Conservation (phyloP, 2,888 invertebrate genomes). For the Folsomia candida region DNA sequence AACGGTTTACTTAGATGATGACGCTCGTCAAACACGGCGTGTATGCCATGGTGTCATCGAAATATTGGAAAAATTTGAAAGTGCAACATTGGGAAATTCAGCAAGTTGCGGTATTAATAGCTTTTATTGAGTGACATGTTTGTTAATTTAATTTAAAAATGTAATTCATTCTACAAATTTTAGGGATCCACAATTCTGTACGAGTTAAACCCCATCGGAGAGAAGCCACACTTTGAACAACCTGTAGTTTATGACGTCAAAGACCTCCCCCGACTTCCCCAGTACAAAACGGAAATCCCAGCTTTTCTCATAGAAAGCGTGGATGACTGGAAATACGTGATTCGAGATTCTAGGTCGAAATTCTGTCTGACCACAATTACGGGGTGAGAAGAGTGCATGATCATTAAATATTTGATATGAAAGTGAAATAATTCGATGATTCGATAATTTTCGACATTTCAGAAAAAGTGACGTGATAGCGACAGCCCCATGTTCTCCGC, state of each 20-base stretch:
- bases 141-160: neutral
- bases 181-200: slow-evolving; percentile 39
- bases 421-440: neutral
- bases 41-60: slow-evolving; percentile 32
- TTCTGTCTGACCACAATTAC: slow-evolving; percentile 33
- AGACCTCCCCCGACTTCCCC: slow-evolving; percentile 31
- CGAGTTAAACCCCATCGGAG: slow-evolving; percentile 27
- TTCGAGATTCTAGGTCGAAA: slow-evolving; percentile 37
- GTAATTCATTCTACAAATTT: slow-evolving; percentile 2
- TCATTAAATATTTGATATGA: neutral
- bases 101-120: slow-evolving; percentile 31
- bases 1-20: slow-evolving; percentile 27
- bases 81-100: slow-evolving; percentile 36
- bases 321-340: slow-evolving; percentile 44
- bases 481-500: slow-evolving; percentile 21
- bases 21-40: slow-evolving; percentile 31
- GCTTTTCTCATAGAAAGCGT: slow-evolving; percentile 43
- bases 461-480: slow-evolving; percentile 33
- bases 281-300: slow-evolving; percentile 28
- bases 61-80: slow-evolving; percentile 38
- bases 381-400: neutral
- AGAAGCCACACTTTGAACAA: slow-evolving; percentile 32
- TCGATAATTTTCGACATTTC: neutral
- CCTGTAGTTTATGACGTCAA: slow-evolving; percentile 29
- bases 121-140: neutral